Evolutionary conservation across 1,140 invertebrate genomes (phyloP).

Genomic region (Halictus rubicundus): DNA sequence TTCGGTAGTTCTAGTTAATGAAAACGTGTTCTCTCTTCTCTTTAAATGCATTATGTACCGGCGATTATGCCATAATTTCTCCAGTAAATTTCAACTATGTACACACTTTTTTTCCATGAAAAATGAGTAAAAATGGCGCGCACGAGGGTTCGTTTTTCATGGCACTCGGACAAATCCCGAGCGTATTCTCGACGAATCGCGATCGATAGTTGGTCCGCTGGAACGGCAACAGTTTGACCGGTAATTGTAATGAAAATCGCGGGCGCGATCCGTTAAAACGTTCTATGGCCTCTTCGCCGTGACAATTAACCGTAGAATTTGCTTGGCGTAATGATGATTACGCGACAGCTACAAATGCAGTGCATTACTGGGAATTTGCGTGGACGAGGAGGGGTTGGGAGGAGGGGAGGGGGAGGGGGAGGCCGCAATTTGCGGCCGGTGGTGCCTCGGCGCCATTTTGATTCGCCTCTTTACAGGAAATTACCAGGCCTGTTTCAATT

Average conservation of each 20-base stretch:
- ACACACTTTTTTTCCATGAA: too few relatives aligned
- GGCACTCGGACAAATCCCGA: too few relatives aligned
- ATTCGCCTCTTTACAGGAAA: conserved; percentile 46
- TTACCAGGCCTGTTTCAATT: conserved; percentile 48
- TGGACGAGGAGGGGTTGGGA: too few relatives aligned
- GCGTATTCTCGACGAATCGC: too few relatives aligned
- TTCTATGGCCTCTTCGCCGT: not conserved
- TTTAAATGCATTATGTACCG: too few relatives aligned
- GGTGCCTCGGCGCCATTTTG: conserved; percentile 35
- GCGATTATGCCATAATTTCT: too few relatives aligned
- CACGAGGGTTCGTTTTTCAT: too few relatives aligned
- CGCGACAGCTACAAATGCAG: not conserved
- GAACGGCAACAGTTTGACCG: not conserved
- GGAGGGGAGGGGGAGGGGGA: not conserved
- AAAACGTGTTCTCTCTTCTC: too few relatives aligned
- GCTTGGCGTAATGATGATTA: not conserved
- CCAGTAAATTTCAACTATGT: too few relatives aligned
- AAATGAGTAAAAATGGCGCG: too few relatives aligned
- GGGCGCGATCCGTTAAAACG: not conserved
- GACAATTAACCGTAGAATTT: not conserved
- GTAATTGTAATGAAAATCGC: not conserved
- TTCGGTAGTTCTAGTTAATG: too few relatives aligned
- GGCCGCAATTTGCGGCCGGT: conserved; percentile 27
- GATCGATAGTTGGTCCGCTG: too few relatives aligned
- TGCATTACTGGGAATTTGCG: not conserved